phyloP scores from a whole-genome alignment of 2,113 vertebrate genomes.

The Actinemys pallida region DNA sequence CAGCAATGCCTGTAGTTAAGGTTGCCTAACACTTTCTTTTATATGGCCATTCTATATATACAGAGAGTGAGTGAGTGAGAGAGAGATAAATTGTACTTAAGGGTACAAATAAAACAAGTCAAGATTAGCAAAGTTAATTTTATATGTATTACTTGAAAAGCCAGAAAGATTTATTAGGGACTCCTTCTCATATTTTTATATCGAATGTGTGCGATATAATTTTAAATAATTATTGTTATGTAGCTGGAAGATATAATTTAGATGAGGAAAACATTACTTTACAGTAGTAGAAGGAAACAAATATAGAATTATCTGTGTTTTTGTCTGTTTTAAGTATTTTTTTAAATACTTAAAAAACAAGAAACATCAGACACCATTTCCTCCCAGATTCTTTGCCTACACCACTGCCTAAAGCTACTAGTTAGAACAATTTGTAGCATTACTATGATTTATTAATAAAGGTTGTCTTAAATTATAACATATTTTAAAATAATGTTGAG shows the following conservation, averaged over 20 bases:
- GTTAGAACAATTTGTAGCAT: constrained; percentile 69
- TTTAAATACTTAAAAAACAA: constrained; percentile 70
- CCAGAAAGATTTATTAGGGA: constrained; percentile 67
- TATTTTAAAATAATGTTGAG: constrained; percentile 73
- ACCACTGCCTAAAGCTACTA: constrained; percentile 43
- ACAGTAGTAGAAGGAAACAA: constrained; percentile 74
- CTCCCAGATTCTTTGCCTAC: constrained; percentile 63
- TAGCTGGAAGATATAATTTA: constrained; percentile 72
- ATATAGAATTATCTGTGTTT: constrained; percentile 76
- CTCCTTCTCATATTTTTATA: constrained; percentile 58
- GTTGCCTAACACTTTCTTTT: constrained; percentile 53
- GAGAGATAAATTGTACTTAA: constrained; percentile 25
- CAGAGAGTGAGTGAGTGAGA: background rate
- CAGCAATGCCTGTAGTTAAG: constrained; percentile 58
- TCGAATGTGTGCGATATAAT: constrained; percentile 62
- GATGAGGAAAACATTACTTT: constrained; percentile 68
- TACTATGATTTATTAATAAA: constrained; percentile 75
- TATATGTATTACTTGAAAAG: constrained; percentile 60
- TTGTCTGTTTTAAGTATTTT: constrained; percentile 74
- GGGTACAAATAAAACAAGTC: constrained; percentile 70
- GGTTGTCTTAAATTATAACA: constrained; percentile 65
- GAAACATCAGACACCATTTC: background rate
- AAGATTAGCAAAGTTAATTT: constrained; percentile 70
- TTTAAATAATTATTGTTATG: constrained; percentile 77
- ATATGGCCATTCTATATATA: constrained; percentile 36